Evolutionary conservation across 2,888 invertebrate species (phyloP).

Genomic region (Cotesia congregata): DNA sequence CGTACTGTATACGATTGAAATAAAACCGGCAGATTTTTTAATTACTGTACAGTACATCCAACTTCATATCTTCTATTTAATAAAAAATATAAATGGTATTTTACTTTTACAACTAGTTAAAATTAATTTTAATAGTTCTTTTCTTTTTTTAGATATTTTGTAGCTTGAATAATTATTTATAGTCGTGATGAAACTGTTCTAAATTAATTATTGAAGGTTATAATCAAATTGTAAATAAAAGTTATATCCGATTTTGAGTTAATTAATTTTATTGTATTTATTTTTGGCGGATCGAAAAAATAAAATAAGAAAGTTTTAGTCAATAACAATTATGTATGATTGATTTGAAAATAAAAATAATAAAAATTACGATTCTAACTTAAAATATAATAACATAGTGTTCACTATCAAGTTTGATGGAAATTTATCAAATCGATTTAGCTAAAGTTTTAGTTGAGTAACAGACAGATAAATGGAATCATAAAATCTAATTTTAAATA

Average conservation of each 20-base stretch:
- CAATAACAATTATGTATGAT: neutral
- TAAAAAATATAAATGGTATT: too few species aligned
- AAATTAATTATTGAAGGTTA: neutral
- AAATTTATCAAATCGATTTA: neutral
- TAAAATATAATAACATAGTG: neutral
- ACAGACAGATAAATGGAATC: constrained; percentile 1
- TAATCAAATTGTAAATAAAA: neutral
- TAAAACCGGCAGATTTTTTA: too few species aligned
- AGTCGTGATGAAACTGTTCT: too few species aligned
- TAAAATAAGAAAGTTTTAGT: neutral
- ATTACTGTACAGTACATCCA: too few species aligned
- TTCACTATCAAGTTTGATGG: neutral
- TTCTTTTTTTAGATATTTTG: too few species aligned
- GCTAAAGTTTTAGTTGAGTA: neutral
- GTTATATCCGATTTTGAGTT: neutral
- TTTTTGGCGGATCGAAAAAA: neutral
- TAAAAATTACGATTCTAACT: neutral
- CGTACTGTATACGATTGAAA: too few species aligned
- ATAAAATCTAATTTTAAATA: neutral
- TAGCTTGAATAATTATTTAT: too few species aligned
- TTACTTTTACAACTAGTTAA: too few species aligned
- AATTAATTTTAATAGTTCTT: too few species aligned
- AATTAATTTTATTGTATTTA: neutral
- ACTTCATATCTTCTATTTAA: too few species aligned
- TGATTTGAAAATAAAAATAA: neutral